Conservation (phyloP, 92 coral and sea anemone genomes). For the Epizoanthus ramosus region DNA sequence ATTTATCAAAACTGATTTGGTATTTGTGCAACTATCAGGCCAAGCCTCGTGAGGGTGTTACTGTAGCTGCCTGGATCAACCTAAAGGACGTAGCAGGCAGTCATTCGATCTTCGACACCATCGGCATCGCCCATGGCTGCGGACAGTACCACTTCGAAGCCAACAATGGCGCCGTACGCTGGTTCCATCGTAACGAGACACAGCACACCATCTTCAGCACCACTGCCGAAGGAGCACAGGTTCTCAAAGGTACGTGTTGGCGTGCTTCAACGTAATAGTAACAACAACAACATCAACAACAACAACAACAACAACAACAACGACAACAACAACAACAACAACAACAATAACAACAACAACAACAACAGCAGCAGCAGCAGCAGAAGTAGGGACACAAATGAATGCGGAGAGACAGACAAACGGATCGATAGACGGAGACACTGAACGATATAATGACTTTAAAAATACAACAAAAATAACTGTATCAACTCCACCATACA, state of each 20-base stretch:
- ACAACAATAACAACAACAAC: neutral
- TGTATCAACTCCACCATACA: neutral
- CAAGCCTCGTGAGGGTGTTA: constrained; percentile 83
- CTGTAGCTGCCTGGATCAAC: constrained; percentile 88
- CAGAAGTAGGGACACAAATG: neutral
- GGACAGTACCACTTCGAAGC: constrained; percentile 98
- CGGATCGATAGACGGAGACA: too few species aligned
- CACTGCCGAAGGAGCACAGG: constrained; percentile 90
- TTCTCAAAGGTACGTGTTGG: constrained; percentile 64
- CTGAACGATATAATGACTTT: too few species aligned
- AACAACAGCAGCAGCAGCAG: neutral
- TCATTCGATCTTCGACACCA: constrained; percentile 96
- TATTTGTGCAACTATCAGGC: constrained; percentile 32
- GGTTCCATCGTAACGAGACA: constrained; percentile 97
- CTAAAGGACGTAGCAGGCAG: constrained; percentile 85
- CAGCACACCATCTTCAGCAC: constrained; percentile 84
- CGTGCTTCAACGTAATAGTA: neutral
- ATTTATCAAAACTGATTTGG: neutral
- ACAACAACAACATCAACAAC: too few species aligned
- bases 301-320: neutral
- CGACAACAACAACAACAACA: neutral
- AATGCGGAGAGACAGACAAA: too few species aligned
- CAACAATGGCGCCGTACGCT: constrained; percentile 90
- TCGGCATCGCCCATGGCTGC: constrained; percentile 88
- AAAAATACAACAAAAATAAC: too few species aligned